These are phyloP conservation scores for Drosophila paramelanica DNA, from an alignment of 2,888 invertebrate species.

Conservation along the genomic window DNA sequence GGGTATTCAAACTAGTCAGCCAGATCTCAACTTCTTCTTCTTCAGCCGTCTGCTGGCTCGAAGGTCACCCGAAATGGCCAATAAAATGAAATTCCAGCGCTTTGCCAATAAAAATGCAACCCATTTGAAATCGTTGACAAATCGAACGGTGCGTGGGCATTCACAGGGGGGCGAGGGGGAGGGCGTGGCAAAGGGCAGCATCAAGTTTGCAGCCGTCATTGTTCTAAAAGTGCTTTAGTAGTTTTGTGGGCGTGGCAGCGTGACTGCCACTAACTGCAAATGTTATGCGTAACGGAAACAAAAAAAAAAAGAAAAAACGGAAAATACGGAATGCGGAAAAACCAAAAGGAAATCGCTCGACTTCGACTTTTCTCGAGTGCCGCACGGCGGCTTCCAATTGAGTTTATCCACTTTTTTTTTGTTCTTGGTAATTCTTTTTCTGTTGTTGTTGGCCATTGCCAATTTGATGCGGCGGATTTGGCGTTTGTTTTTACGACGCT, in stretches of 20 bases:
- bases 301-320: background rate
- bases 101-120: constrained; percentile 75
- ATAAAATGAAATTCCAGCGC: constrained; percentile 75
- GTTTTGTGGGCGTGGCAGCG: constrained; percentile 62
- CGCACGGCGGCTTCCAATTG: constrained; percentile 60
- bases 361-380: constrained; percentile 42
- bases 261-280: constrained; percentile 64
- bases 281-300: constrained; percentile 57
- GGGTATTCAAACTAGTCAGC: constrained; percentile 13
- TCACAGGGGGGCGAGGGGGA: background rate
- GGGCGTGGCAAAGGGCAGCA: constrained; percentile 21
- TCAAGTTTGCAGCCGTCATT: constrained; percentile 70
- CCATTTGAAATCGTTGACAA: constrained; percentile 76
- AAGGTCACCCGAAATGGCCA: constrained; percentile 77
- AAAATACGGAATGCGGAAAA: background rate
- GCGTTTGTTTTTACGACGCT: constrained; percentile 76
- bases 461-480: constrained; percentile 76
- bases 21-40: constrained; percentile 14
- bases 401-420: constrained; percentile 47
- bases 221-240: constrained; percentile 61
- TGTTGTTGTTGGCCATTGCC: constrained; percentile 50
- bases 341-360: constrained; percentile 28
- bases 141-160: constrained; percentile 54
- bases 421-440: background rate
- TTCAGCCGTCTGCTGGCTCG: constrained; percentile 30